Percentiles rank a stretch among this genome's conserved stretches.
Evolutionary conservation across 2,113 vertebrate genomes (phyloP).

Genomic region (Taurulus bubalis): DNA sequence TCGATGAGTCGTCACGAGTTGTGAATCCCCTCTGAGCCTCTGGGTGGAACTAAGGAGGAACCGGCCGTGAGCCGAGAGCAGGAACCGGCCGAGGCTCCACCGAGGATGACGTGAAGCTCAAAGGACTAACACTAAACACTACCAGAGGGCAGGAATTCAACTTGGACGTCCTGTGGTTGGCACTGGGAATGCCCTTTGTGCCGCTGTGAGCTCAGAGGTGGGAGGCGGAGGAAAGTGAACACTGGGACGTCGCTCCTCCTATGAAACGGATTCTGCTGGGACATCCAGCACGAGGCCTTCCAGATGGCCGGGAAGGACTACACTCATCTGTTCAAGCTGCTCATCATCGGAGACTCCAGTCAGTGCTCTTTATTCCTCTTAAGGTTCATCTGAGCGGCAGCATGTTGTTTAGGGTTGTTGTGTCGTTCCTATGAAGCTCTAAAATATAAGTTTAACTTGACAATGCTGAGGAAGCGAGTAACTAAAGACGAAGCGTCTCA

Average conservation of each 20-base stretch:
- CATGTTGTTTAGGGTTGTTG: no score
- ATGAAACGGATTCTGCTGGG: constrained; percentile 45
- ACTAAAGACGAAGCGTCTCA: no score
- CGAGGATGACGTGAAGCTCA: constrained; percentile 1
- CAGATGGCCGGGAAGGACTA: constrained; percentile 88
- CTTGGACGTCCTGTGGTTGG: constrained; percentile 38
- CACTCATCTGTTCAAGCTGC: constrained; percentile 88
- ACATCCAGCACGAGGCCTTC: constrained; percentile 3
- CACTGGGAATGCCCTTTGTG: constrained; percentile 19
- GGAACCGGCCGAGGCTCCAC: not conserved
- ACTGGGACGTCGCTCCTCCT: constrained; percentile 41
- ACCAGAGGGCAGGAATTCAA: not conserved
- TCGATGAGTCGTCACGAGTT: not conserved
- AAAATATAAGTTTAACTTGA: no score
- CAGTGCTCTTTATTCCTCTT: constrained; percentile 62
- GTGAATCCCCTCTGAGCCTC: constrained; percentile 46
- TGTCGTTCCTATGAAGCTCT: no score
- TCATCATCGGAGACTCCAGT: constrained; percentile 91
- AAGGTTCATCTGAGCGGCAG: no score
- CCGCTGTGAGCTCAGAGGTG: constrained; percentile 9
- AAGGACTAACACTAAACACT: not conserved
- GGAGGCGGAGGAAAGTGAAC: not conserved
- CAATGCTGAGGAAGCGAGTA: no score
- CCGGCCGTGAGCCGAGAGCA: not conserved
- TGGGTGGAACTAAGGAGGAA: constrained; percentile 44